phyloP scores from a whole-genome alignment of 1,140 invertebrate species.

The Brachionus angularis region DNA sequence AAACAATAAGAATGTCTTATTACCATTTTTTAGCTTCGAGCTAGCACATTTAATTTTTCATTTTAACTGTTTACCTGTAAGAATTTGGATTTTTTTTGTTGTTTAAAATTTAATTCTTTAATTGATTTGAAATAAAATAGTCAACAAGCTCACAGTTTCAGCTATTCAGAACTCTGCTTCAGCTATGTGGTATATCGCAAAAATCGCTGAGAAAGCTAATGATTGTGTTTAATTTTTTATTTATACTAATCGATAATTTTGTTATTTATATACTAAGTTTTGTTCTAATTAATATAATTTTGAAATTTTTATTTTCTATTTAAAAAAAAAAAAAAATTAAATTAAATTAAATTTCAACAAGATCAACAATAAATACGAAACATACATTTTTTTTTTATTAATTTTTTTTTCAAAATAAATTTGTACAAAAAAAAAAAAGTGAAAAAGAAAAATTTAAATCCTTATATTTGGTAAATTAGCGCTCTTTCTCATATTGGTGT shows the following conservation, averaged over 20 bases:
- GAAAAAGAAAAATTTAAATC: too few species aligned
- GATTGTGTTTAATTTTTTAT: slow-evolving; percentile 9
- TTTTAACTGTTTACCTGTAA: slow-evolving; percentile 22
- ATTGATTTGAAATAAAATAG: too few species aligned
- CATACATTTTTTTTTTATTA: too few species aligned
- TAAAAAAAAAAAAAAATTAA: slow-evolving; percentile 3
- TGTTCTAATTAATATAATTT: slow-evolving; percentile 35
- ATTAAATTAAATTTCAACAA: not conserved
- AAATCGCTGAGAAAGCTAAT: slow-evolving; percentile 23
- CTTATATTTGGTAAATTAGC: not conserved
- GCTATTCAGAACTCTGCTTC: not conserved
- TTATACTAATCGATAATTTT: slow-evolving; percentile 39
- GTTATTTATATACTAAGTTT: slow-evolving; percentile 37
- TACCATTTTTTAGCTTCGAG: slow-evolving; percentile 22
- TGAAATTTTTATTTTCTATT: not conserved
- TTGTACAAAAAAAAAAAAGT: too few species aligned
- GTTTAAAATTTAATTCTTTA: slow-evolving; percentile 9
- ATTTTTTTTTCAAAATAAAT: too few species aligned
- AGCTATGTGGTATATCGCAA: slow-evolving; percentile 31
- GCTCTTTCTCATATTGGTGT: slow-evolving; percentile 12
- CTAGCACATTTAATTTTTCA: slow-evolving; percentile 4
- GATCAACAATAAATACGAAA: too few species aligned
- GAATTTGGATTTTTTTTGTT: not conserved
- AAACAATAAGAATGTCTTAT: not conserved
- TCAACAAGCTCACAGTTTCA: slow-evolving; percentile 30